Base-by-base conservation (phyloP, 2,888 invertebrate genomes). In the Glomeris marginata region DNA sequence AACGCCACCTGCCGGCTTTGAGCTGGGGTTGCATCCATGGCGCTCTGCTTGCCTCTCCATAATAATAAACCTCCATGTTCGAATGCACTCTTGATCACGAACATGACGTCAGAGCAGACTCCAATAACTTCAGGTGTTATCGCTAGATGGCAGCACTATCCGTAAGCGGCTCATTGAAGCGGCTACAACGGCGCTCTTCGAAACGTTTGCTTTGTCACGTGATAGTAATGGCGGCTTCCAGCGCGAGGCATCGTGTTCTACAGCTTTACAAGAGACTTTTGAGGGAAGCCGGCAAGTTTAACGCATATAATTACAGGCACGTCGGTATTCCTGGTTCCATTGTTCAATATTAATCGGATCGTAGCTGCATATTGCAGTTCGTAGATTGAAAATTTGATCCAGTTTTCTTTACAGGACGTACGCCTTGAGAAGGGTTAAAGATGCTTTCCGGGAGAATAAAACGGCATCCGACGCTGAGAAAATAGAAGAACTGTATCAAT, bases 141-240 rank as follows among this genome's bases (percentile, higher is more conserved):
- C 28, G 28, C 8, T 3, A 28, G 28, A 28, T 28, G 28, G 28
- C 28, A 28, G 28, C 28, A 28, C 28, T 28, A 28, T 8, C 4
- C 28, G 4, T 28, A 3, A 8, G 28, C 8, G 28, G 28, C n/a
- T n/a, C n/a, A n/a, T 28, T 28, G 8, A 3, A 28, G 28, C 3
- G 3, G 28, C 8, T 28, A 5, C 8, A 28, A 28, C 28, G 28
- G 28, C 28, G 28, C 28, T 28, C 8, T 28, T 3, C 28, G 4
- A 28, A 28, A 28, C 3, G 28, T 5, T 3, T 28, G 28, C 8
- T 28, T 28, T 28, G 28, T 28, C 4, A 28, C 22, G 80, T 81
- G 57, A 79, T 94, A 38, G 88, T 88, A 1, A 81, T 82, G 59
- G 73, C 85, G 48, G 88, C 91, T 10, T 77, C 79, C 58, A 82